phyloP scores from a whole-genome alignment of 2,113 vertebrate species.

The Picathartes gymnocephalus region DNA sequence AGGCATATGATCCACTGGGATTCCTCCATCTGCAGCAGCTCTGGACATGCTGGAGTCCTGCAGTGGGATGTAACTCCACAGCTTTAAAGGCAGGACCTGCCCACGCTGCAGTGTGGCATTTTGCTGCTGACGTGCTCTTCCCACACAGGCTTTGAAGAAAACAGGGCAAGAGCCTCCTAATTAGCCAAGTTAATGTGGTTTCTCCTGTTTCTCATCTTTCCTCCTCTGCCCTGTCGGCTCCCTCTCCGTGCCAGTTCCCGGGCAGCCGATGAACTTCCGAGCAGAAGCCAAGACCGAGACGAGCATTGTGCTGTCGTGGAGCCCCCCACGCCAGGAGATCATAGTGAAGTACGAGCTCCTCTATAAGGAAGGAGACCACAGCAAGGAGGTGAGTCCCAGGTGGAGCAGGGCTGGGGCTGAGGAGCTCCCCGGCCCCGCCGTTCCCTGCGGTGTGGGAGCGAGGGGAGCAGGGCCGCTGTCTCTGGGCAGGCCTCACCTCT shows the following conservation, averaged over 20 bases:
- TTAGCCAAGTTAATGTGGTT: neutral
- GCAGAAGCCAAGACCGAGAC: conserved; percentile 90
- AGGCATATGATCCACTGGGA: neutral
- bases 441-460: neutral
- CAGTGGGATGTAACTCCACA: neutral
- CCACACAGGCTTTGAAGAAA: neutral
- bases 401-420: neutral
- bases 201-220: neutral
- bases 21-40: neutral
- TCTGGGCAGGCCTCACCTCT: neutral
- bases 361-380: conserved; percentile 81
- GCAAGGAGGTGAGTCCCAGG: conserved; percentile 73
- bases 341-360: conserved; percentile 90
- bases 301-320: conserved; percentile 89
- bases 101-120: neutral
- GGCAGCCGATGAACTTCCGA: conserved; percentile 93
- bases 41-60: neutral
- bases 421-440: neutral
- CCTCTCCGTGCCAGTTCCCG: conserved; percentile 78
- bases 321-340: conserved; percentile 89
- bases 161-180: neutral
- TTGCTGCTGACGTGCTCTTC: neutral
- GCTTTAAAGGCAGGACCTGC: neutral
- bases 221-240: neutral
- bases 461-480: neutral